Conservation (phyloP, 1,140 invertebrate genomes). For the Bombus fervidus region DNA sequence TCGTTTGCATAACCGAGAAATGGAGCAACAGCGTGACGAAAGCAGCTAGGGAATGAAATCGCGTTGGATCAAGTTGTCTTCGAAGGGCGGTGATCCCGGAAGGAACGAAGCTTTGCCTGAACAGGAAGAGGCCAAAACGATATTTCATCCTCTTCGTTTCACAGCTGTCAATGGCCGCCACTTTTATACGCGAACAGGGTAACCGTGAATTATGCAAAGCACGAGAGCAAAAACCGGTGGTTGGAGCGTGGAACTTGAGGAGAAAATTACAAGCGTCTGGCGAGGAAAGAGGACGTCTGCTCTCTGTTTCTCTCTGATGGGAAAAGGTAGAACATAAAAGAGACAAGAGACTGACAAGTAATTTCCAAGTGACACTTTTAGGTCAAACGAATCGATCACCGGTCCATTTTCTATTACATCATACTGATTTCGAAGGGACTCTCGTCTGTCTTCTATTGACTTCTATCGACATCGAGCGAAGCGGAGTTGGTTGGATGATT, state of each 20-base stretch:
- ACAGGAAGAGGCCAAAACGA: background rate
- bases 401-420: background rate
- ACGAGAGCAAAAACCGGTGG: background rate
- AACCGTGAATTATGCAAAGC: constrained; percentile 33
- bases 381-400: constrained; percentile 14
- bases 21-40: background rate
- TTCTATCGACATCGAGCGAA: background rate
- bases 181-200: background rate
- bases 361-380: constrained; percentile 29
- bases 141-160: constrained; percentile 31
- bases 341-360: background rate
- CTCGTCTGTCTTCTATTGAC: background rate
- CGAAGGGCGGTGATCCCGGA: background rate
- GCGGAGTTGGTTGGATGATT: background rate
- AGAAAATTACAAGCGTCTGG: constrained; percentile 29
- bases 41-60: constrained; percentile 4
- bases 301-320: background rate
- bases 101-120: background rate
- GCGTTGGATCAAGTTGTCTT: background rate
- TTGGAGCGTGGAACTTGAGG: constrained; percentile 4
- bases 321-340: background rate
- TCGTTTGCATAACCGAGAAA: background rate
- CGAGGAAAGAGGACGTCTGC: background rate
- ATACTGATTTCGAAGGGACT: background rate
- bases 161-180: constrained; percentile 8